Evolutionary conservation across 1,140 invertebrate species (phyloP), one percentile per base, ranked within the genome.

Genomic region (Ceratina australensis): DNA sequence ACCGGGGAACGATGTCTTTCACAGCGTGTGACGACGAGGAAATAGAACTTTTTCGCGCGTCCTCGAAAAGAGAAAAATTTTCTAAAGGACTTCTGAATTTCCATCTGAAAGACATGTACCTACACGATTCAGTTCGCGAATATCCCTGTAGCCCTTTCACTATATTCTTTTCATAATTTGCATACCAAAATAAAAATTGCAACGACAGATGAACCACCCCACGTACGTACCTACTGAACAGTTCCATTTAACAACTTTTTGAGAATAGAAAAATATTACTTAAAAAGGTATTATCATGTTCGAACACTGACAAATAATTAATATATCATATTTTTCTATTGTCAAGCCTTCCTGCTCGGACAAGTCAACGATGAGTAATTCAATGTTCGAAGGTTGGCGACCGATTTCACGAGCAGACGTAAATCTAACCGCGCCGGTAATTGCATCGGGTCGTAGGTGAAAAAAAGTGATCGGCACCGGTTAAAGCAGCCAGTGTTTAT

Each of bases 401-500:
- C 1, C 42, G 22, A 28, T 49, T 66, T 10, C 49, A 66, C 64
- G 47, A 52, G 8, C 64, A 16, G 47, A 16, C 49, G 59, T 73
- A 64, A 54, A 73, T 73, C 68, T 22, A 49, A 7, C 16, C 67
- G 0, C 12, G 15, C n/a, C 12, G 3, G 2, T 42, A 10, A 42
- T 42, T 42, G 33, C 10, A 42, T 42, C 7, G 18, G 13, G 12
- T 49, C 69, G 26, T 0, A 15, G 60, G 26, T 42, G 7, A 42
- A 22, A 73, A n/a, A 56, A 65, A 73, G 28, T 47, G 72, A 73
- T 73, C 72, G 49, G 0, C 16, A 42, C 26, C 60, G 49, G 24
- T n/a, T 65, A 73, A 73, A 65, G 49, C 60, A 47, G 47, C 18
- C 60, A 28, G 71, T 73, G 49, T 65, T 73, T 73, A 52, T 65